Conservation (phyloP, 1,140 invertebrate species). For the Drosophila truncata region DNA sequence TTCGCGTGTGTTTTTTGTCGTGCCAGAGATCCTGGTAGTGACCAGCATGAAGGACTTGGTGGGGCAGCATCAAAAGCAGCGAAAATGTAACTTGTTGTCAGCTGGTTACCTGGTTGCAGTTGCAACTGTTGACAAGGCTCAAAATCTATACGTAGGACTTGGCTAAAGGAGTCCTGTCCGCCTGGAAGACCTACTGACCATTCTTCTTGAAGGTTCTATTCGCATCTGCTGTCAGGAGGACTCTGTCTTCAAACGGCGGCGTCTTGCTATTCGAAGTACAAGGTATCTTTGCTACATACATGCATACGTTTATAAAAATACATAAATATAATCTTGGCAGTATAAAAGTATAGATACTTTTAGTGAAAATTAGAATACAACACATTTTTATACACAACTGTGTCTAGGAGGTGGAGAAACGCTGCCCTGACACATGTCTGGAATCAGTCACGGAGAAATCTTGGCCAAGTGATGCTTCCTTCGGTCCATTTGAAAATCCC, state of each 20-base stretch:
- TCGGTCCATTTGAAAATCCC: not conserved
- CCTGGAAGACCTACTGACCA: no score
- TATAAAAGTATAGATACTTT: not conserved
- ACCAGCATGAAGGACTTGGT: no score
- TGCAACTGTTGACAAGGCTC: no score
- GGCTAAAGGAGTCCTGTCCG: no score
- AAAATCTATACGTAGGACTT: no score
- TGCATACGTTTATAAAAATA: no score
- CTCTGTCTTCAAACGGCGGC: not conserved
- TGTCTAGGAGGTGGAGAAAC: not conserved
- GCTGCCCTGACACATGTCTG: not conserved
- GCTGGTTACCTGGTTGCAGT: no score
- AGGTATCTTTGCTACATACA: not conserved
- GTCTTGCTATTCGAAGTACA: not conserved
- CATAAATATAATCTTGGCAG: not conserved
- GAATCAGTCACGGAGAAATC: not conserved
- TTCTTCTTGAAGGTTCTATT: no score
- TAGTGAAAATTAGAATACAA: not conserved
- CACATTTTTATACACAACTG: not conserved
- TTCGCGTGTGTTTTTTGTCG: no score
- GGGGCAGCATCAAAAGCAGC: no score
- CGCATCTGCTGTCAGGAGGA: slow-evolving; percentile 2
- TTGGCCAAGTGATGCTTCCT: not conserved
- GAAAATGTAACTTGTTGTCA: no score
- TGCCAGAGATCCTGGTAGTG: no score